Evolutionary conservation across 2,113 vertebrate genomes (phyloP), one percentile per base, ranked within the genome.

Genomic region (Eupsittula cactorum): DNA sequence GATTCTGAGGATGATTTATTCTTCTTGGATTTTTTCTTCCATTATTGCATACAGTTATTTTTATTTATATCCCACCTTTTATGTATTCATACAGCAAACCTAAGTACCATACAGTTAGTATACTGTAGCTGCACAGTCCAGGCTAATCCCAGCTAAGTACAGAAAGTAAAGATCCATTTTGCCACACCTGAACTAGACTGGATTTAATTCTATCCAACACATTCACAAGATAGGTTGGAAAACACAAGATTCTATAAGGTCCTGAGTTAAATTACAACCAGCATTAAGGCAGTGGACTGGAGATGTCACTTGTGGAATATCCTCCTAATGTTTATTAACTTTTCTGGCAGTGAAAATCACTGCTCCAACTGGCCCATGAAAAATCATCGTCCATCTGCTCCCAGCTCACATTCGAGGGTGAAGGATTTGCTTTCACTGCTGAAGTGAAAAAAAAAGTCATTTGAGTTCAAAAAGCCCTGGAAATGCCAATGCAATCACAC

Each of bases 281-380:
- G 44, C 9, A 35, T 82, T 91, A 93, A 91, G 53, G 79, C 57
- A 67, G 29, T 27, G 27, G 31, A 64, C 41, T 85, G 49, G 37
- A 95, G 83, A 75, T 76, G 83, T 91, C 86, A 91, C 50, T 91
- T 86, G 63, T 84, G 73, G 69, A 93, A 95, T 86, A 88, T n/a
- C 69, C 85, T 75, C 65, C 63, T 90, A 86, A 93, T 87, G 68
- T 92, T 96, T 95, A 93, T 92, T 94, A 95, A 89, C 86, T 82
- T 93, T 57, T 91, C 84, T 84, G 70, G 86, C 83, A 76, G 88
- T 91, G 81, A 73, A 19, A 95, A 91, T 94, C 27, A 3, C 76
- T 59, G 70, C 47, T 90, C 81, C 3, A 27, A 95, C 42, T 52
- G 69, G 47, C 55, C 90, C 16, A 6, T 60, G 74, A 81, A 86